Evolutionary conservation across 2,888 invertebrate species (phyloP), one percentile per base, ranked within the genome.

Genomic region (Imbricaverruca yamaguchii): DNA sequence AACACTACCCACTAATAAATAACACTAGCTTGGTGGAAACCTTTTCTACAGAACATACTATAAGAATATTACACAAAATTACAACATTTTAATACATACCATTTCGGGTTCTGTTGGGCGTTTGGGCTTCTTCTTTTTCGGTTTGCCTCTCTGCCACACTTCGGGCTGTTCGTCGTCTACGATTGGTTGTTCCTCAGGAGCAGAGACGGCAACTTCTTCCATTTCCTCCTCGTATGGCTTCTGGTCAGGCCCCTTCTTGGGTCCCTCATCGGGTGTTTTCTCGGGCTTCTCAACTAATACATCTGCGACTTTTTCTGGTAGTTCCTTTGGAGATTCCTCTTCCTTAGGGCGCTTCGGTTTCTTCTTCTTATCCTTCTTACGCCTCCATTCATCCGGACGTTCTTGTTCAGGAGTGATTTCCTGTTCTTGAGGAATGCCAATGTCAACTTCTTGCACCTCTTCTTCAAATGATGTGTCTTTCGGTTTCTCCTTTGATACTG

Each of bases 351-450:
- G 80, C 80, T 86, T 82, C 85, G 0, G 87, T 87, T 81, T 89
- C 82, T 59, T 59, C 59, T 82, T 86, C 86, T 81, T 88, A 85
- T 83, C 87, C 86, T 83, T 88, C 87, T 2, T 53, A 2, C 74
- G 74, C 9, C 86, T 89, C 18, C 87, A 85, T 83, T 91, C 91
- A 83, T 92, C 90, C 79, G 86, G 86, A 80, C 89, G 1, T 59
- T 59, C 59, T 15, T 59, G 12, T 59, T 59, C 59, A 11, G 59
- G 59, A 13, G 15, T 13, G 1, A 59, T 13, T 1, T 82, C 81
- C 56, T 82, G 78, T 4, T 84, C 81, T 80, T 83, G 82, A 59
- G 83, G 78, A 15, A 80, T 83, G 77, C 83, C 81, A 6, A 82
- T 39, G 55, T 81, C 77, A 0, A 82, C 83, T 80, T 85, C 85